Percentiles rank a stretch among this genome's conserved stretches.
Evolutionary conservation across 2,797 vertebrate genomes (phyloP).

Genomic region (Urosaurus nigricauda): DNA sequence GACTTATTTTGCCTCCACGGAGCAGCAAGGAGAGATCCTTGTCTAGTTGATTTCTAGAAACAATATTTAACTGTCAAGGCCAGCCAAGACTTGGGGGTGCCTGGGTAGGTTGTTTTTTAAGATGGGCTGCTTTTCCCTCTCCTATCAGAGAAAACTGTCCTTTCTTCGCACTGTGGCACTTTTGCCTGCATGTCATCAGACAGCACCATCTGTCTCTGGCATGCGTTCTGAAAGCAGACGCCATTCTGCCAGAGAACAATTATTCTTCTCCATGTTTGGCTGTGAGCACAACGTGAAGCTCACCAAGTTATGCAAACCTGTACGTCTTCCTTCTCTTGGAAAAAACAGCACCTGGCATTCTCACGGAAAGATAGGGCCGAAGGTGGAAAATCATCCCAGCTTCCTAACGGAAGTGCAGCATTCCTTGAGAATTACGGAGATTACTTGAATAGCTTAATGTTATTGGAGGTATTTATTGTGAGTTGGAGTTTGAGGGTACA

Average conservation of each 20-base stretch:
- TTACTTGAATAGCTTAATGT: neutral
- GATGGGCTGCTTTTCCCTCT: neutral
- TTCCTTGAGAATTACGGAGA: too few relatives aligned
- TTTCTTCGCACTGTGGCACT: neutral
- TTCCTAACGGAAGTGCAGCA: neutral
- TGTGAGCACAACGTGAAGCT: slow-evolving; percentile 12
- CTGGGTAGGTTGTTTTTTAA: neutral
- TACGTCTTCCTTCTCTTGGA: neutral
- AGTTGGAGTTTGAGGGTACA: too few relatives aligned
- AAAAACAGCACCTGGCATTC: neutral
- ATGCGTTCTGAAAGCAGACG: neutral
- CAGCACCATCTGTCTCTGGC: slow-evolving; percentile 19
- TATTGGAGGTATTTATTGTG: neutral
- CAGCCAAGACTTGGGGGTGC: neutral
- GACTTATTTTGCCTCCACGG: neutral
- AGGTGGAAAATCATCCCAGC: neutral
- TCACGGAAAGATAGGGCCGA: slow-evolving; percentile 14
- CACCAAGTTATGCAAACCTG: neutral
- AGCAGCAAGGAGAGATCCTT: neutral
- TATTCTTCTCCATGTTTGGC: neutral
- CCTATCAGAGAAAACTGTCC: neutral
- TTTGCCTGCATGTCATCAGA: slow-evolving; percentile 16
- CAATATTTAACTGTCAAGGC: neutral
- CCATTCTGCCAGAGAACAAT: slow-evolving; percentile 20
- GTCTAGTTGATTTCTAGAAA: neutral